Evolutionary conservation across 2,797 vertebrate genomes (phyloP).

Genomic region (Lepidocolaptes lacrymiger): DNA sequence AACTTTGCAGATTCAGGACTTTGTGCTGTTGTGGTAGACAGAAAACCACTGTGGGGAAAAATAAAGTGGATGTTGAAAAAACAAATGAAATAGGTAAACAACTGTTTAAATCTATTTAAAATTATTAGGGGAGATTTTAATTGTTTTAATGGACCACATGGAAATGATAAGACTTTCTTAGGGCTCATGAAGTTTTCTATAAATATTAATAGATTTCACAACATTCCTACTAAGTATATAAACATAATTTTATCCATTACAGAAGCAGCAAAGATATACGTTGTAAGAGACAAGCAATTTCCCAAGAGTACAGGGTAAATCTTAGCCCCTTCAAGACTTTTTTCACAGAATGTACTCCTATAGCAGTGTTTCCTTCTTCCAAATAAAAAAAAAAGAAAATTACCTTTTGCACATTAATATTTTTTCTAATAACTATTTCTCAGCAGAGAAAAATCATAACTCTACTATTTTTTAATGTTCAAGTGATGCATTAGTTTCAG

Average conservation of each 20-base stretch:
- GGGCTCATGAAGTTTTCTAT: not conserved
- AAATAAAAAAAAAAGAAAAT: not conserved
- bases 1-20: conserved; percentile 35
- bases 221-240: not conserved
- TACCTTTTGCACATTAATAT: not conserved
- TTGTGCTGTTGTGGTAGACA: not conserved
- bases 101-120: not conserved
- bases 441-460: not conserved
- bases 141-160: not conserved
- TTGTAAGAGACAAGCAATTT: not conserved
- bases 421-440: not conserved
- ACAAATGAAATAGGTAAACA: not conserved
- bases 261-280: not conserved
- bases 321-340: not conserved
- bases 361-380: not conserved
- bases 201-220: not conserved
- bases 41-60: not conserved
- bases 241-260: not conserved
- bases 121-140: not conserved
- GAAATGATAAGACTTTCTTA: not conserved
- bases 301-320: not conserved
- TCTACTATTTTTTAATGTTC: not conserved
- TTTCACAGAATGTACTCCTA: not conserved
- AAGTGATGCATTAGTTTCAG: not conserved
- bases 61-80: not conserved